Evolutionary conservation across 2,888 invertebrate genomes (phyloP).

Genomic region (Xanthia icteritia): DNA sequence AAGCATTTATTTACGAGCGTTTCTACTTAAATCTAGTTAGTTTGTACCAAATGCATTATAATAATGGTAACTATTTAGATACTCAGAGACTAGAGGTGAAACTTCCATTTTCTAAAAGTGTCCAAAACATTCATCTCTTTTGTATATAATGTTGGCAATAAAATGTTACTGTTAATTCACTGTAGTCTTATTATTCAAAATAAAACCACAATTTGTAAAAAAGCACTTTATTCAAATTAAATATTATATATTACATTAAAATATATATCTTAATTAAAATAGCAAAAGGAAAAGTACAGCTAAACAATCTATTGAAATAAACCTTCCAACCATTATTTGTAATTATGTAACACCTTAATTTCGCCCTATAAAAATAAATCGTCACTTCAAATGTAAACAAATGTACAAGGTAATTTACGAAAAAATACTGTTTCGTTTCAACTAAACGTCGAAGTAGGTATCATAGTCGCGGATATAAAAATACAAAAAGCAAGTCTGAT

Average conservation of each 20-base stretch:
- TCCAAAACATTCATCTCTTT: slow-evolving; percentile 72
- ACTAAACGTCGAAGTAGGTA: slow-evolving; percentile 76
- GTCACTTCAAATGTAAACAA: slow-evolving; percentile 81
- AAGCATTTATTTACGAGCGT: slow-evolving; percentile 75
- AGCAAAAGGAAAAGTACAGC: slow-evolving; percentile 89
- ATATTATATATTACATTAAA: slow-evolving; percentile 90
- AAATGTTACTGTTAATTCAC: slow-evolving; percentile 69
- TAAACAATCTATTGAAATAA: slow-evolving; percentile 88
- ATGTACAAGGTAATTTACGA: slow-evolving; percentile 82
- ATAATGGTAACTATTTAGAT: slow-evolving; percentile 77
- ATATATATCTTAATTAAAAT: slow-evolving; percentile 89
- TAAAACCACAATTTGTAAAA: slow-evolving; percentile 78
- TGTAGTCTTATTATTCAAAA: slow-evolving; percentile 52
- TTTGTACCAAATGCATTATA: slow-evolving; percentile 75
- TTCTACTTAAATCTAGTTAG: slow-evolving; percentile 71
- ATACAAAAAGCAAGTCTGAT: slow-evolving; percentile 89
- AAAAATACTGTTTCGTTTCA: slow-evolving; percentile 85
- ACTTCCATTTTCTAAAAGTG: slow-evolving; percentile 69
- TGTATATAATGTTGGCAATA: slow-evolving; percentile 84
- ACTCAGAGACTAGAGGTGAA: slow-evolving; percentile 69
- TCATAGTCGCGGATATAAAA: slow-evolving; percentile 87
- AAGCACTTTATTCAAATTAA: slow-evolving; percentile 91
- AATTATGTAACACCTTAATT: slow-evolving; percentile 84
- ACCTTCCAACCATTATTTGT: slow-evolving; percentile 85
- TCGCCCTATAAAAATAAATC: slow-evolving; percentile 80